These are phyloP conservation scores for Clivina fossor DNA, from an alignment of 2,888 invertebrate species.

Conservation along the genomic window DNA sequence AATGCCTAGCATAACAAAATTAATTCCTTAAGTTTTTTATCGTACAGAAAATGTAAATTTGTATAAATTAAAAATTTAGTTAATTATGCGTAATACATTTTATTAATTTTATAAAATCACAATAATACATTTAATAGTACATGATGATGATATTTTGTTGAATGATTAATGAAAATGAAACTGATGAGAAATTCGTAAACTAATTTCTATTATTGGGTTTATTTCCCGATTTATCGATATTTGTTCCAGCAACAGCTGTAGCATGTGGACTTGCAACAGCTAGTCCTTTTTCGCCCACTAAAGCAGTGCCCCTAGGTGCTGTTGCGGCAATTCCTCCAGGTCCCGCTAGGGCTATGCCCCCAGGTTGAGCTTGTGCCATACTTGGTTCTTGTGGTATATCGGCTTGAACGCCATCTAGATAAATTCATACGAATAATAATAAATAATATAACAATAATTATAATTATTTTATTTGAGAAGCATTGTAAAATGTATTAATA, in stretches of 20 bases:
- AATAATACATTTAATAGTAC: slow-evolving; percentile 6
- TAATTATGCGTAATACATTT: not conserved
- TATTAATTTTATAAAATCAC: slow-evolving; percentile 3
- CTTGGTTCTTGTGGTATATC: slow-evolving; percentile 48
- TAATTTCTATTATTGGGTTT: slow-evolving; percentile 39
- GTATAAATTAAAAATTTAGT: not conserved
- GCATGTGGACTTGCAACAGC: slow-evolving; percentile 56
- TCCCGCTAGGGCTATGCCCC: slow-evolving; percentile 56
- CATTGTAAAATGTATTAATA: not conserved
- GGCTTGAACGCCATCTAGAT: slow-evolving; percentile 26
- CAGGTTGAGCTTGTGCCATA: slow-evolving; percentile 55
- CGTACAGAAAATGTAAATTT: not conserved
- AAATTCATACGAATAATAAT: not conserved
- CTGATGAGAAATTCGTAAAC: not conserved
- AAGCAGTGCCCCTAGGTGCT: slow-evolving; percentile 55
- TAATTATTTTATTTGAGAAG: not conserved
- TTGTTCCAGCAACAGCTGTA: slow-evolving; percentile 56
- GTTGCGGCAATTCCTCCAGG: slow-evolving; percentile 56
- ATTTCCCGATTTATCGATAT: slow-evolving; percentile 40
- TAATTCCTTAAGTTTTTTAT: not conserved
- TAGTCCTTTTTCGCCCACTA: slow-evolving; percentile 56
- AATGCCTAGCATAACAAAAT: not conserved
- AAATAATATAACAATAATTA: not conserved
- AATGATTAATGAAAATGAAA: slow-evolving; percentile 14
- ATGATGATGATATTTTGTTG: slow-evolving; percentile 15